Evolutionary conservation across 2,888 invertebrate species (phyloP).

Genomic region (Watsonalla cultraria): DNA sequence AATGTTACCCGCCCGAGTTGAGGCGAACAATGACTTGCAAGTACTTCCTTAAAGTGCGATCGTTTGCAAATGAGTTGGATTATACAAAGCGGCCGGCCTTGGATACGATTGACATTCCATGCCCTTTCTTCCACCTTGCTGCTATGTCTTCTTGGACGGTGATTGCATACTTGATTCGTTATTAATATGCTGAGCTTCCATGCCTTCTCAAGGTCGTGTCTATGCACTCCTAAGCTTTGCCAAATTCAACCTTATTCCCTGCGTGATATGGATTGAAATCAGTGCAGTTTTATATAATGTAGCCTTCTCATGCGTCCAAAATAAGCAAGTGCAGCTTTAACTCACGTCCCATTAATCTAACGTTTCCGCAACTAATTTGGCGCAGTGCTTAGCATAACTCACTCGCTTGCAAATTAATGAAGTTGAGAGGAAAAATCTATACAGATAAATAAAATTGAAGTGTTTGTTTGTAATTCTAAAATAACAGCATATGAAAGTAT

Average conservation of each 20-base stretch:
- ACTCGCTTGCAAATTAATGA: background rate
- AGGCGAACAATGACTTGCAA: constrained; percentile 21
- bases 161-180: constrained; percentile 69
- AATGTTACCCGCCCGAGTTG: constrained; percentile 34
- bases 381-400: background rate
- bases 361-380: background rate
- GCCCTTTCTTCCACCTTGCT: constrained; percentile 76
- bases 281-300: constrained; percentile 13
- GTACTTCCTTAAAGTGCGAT: constrained; percentile 25
- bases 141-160: constrained; percentile 66
- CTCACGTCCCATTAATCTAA: constrained; percentile 5
- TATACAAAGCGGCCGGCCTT: constrained; percentile 57
- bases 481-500: too few relatives aligned
- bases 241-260: constrained; percentile 17
- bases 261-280: constrained; percentile 4
- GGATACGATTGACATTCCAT: constrained; percentile 62
- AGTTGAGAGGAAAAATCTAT: background rate
- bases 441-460: too few relatives aligned
- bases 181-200: constrained; percentile 70
- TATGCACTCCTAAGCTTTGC: constrained; percentile 39
- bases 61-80: constrained; percentile 35
- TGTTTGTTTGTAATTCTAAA: too few relatives aligned
- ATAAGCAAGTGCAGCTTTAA: constrained; percentile 27
- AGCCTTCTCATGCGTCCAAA: constrained; percentile 50
- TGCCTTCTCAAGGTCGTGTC: constrained; percentile 54